These are phyloP conservation scores for Misgurnus mizolepis DNA, from an alignment of 2,113 vertebrate genomes.

Conservation along the genomic window DNA sequence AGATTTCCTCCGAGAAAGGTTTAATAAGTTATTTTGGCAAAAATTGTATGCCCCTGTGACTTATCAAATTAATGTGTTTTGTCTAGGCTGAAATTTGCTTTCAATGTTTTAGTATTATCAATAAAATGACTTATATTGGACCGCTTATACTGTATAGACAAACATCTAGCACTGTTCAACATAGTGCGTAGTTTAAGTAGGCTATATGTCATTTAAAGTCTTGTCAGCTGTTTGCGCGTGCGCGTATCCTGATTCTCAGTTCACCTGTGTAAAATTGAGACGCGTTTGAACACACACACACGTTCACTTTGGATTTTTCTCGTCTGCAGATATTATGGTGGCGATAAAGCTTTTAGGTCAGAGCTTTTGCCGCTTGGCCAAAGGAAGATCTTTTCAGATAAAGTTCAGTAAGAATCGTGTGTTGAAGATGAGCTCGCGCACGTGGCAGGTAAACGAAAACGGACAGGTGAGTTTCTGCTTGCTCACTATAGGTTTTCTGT, in stretches of 20 bases:
- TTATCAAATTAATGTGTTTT: too few relatives aligned
- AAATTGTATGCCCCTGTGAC: too few relatives aligned
- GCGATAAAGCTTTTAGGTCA: conserved; percentile 18
- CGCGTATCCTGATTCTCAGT: background rate
- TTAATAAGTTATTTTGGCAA: too few relatives aligned
- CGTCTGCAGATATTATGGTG: conserved; percentile 30
- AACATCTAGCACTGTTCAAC: too few relatives aligned
- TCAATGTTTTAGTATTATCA: too few relatives aligned
- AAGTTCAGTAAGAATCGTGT: background rate
- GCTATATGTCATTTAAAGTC: too few relatives aligned
- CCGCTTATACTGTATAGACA: too few relatives aligned
- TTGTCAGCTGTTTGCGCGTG: background rate
- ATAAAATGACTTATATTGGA: too few relatives aligned
- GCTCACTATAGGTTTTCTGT: background rate
- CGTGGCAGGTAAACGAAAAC: background rate
- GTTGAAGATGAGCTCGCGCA: background rate
- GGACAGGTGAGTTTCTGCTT: background rate
- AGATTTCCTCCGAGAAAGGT: too few relatives aligned
- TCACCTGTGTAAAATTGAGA: conserved; percentile 11
- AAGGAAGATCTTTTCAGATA: background rate
- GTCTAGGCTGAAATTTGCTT: too few relatives aligned
- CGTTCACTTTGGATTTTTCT: background rate
- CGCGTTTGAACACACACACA: background rate
- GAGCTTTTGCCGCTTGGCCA: background rate
- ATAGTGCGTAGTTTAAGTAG: too few relatives aligned